These are phyloP conservation scores for Styela clava DNA, from an alignment of 23 tunicate species.

Conservation along the genomic window DNA sequence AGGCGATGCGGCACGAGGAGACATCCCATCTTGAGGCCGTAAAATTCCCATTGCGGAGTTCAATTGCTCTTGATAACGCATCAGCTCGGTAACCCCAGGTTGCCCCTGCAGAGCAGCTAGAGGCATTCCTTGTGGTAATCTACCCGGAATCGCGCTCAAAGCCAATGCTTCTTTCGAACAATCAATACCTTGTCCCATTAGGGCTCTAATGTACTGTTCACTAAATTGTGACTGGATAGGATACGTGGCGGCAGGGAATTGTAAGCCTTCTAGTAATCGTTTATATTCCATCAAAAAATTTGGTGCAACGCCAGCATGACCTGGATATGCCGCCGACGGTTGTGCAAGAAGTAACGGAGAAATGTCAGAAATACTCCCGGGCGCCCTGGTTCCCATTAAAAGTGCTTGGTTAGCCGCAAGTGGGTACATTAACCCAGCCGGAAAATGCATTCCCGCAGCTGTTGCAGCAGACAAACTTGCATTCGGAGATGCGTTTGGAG, in stretches of 20 bases:
- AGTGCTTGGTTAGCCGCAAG: conserved; percentile 8
- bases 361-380: conserved; percentile 19
- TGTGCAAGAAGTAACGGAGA: conserved; percentile 17
- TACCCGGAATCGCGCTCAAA: conserved; percentile 15
- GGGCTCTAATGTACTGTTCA: conserved; percentile 18
- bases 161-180: conserved; percentile 8
- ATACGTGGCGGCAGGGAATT: conserved; percentile 10
- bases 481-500: conserved; percentile 13
- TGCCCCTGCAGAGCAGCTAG: conserved; percentile 6
- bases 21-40: conserved; percentile 17
- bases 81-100: neutral
- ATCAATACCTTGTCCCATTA: conserved; percentile 17
- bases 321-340: conserved; percentile 11
- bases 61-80: conserved; percentile 28
- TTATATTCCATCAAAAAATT: conserved; percentile 17
- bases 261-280: conserved; percentile 6
- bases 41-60: conserved; percentile 12
- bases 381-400: conserved; percentile 15
- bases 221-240: conserved; percentile 3
- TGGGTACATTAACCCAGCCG: conserved; percentile 24
- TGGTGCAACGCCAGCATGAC: neutral
- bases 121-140: conserved; percentile 6
- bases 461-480: neutral
- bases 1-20: conserved; percentile 21
- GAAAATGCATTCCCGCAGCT: conserved; percentile 19